Evolutionary conservation across 2,888 invertebrate genomes (phyloP).

Genomic region (Diarsia rubi): DNA sequence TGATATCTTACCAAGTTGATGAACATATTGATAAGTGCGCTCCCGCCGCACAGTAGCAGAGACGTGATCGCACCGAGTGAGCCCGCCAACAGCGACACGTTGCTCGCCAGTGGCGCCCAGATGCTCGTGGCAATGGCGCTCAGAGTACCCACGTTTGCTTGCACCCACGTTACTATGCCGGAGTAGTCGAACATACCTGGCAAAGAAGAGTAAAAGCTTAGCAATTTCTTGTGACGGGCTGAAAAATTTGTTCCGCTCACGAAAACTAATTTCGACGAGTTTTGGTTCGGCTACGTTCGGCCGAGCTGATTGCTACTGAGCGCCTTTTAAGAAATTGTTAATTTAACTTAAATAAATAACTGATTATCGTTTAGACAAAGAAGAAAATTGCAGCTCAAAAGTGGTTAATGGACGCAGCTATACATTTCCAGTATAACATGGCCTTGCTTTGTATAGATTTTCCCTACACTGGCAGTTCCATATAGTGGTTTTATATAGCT

Average conservation of each 20-base stretch:
- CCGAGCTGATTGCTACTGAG: not conserved
- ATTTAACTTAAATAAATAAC: no score
- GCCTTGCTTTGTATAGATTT: no score
- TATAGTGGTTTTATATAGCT: no score
- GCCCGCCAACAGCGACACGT: conserved; percentile 96
- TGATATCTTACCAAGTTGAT: conserved; percentile 93
- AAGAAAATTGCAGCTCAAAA: not conserved
- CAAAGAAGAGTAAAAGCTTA: not conserved
- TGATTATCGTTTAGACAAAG: not conserved
- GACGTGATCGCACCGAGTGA: conserved; percentile 97
- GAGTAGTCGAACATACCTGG: conserved; percentile 93
- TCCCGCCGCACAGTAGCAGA: conserved; percentile 96
- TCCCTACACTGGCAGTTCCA: no score
- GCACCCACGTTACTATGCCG: conserved; percentile 95
- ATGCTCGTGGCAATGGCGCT: conserved; percentile 95
- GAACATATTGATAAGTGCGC: conserved; percentile 96
- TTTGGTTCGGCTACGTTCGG: not conserved
- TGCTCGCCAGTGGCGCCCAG: conserved; percentile 98
- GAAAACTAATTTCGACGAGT: not conserved
- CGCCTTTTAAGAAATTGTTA: not conserved
- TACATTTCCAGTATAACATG: no score
- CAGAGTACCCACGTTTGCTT: conserved; percentile 97
- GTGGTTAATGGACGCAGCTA: no score
- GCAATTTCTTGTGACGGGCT: not conserved
- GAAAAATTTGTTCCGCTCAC: not conserved